Conservation (phyloP, 2,113 vertebrate species). For the Pelodiscus sinensis region DNA sequence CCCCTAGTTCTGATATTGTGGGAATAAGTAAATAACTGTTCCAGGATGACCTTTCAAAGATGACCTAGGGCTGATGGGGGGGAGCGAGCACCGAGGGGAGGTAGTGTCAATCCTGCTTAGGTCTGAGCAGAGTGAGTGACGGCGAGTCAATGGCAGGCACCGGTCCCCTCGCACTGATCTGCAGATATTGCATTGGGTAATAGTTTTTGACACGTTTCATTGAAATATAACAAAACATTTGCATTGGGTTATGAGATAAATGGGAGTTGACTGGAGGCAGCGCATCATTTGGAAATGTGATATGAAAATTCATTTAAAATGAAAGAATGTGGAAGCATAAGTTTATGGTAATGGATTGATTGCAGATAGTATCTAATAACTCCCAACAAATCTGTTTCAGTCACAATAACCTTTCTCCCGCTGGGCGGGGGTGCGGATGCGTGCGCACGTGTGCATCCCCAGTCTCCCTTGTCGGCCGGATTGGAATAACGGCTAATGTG, state of each 20-base stretch:
- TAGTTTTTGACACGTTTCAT: conserved; percentile 77
- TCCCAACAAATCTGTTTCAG: conserved; percentile 67
- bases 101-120: no score
- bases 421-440: conserved; percentile 4
- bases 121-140: not conserved
- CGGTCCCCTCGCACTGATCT: conserved; percentile 9
- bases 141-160: not conserved
- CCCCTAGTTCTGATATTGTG: no score
- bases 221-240: conserved; percentile 85
- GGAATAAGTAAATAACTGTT: no score
- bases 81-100: accelerated
- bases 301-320: conserved; percentile 82
- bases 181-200: conserved; percentile 71
- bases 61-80: not conserved
- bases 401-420: not conserved
- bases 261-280: conserved; percentile 81
- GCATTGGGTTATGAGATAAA: conserved; percentile 83
- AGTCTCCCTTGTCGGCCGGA: conserved; percentile 21
- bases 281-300: conserved; percentile 80
- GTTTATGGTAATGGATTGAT: conserved; percentile 79
- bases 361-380: conserved; percentile 75
- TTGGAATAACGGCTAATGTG: conserved; percentile 48
- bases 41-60: not conserved
- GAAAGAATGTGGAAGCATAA: conserved; percentile 79
- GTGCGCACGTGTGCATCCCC: not conserved